These are phyloP conservation scores for Rhinopomastus cyanomelas DNA, from an alignment of 2,113 vertebrate species.

Conservation along the genomic window DNA sequence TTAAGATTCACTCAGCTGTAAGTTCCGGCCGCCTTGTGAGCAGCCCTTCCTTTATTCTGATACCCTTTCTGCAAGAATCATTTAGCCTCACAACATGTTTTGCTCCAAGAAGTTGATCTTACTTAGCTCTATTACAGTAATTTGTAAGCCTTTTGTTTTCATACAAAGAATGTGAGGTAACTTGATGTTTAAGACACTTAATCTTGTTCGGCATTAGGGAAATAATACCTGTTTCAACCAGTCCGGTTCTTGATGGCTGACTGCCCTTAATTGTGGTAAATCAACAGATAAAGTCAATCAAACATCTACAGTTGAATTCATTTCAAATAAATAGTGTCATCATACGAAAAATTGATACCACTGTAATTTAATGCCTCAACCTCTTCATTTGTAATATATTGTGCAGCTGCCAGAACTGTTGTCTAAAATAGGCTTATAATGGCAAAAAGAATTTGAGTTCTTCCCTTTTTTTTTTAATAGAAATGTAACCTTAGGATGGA, in stretches of 20 bases:
- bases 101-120: neutral
- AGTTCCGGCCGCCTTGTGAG: neutral
- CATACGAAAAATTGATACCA: neutral
- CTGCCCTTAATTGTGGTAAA: neutral
- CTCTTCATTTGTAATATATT: neutral
- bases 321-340: neutral
- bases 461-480: neutral
- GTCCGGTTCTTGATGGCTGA: neutral
- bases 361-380: neutral
- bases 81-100: neutral
- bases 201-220: neutral
- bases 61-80: neutral
- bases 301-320: neutral
- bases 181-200: slow-evolving; percentile 25
- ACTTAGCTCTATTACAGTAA: neutral
- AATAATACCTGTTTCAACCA: slow-evolving; percentile 21
- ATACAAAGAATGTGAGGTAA: neutral
- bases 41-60: neutral
- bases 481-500: neutral
- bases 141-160: neutral
- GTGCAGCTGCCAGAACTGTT: neutral
- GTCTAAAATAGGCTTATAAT: neutral
- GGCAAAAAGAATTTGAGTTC: neutral
- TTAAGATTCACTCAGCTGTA: neutral
- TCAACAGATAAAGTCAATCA: neutral